phyloP scores from a whole-genome alignment of 2,113 vertebrate genomes.

The Gallinago jamesoni region DNA sequence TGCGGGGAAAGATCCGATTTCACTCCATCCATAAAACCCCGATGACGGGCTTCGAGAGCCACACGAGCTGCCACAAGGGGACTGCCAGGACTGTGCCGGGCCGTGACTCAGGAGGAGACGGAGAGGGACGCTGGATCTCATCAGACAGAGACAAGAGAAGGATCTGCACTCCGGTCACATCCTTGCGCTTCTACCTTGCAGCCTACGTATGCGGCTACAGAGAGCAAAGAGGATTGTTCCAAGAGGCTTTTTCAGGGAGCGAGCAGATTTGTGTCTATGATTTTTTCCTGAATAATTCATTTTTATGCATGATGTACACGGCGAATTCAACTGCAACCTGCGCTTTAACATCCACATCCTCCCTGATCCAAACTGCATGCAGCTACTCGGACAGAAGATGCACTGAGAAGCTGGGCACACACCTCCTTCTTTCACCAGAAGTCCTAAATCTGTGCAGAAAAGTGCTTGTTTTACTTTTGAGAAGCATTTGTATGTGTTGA shows the following conservation, averaged over 20 bases:
- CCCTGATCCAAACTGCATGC: neutral
- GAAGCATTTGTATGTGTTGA: neutral
- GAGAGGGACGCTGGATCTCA: neutral
- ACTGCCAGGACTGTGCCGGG: neutral
- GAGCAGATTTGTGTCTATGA: neutral
- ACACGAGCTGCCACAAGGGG: neutral
- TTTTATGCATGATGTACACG: neutral
- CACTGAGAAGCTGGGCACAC: neutral
- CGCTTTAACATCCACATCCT: neutral
- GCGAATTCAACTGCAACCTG: neutral
- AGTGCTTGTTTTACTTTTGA: neutral
- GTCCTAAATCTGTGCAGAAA: neutral
- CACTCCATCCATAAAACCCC: neutral
- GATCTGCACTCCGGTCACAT: neutral
- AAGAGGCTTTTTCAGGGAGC: neutral
- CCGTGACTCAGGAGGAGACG: neutral
- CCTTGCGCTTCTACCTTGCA: neutral
- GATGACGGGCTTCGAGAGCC: neutral
- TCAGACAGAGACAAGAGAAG: neutral
- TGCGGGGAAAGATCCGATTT: neutral
- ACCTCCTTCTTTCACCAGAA: neutral
- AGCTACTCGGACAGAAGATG: neutral
- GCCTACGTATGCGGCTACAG: fast-evolving
- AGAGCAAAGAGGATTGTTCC: neutral
- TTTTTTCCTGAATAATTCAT: neutral